Evolutionary conservation across 2,797 vertebrate species (phyloP), one percentile per base, ranked within the genome.

Genomic region (Euphonia xanthogaster): DNA sequence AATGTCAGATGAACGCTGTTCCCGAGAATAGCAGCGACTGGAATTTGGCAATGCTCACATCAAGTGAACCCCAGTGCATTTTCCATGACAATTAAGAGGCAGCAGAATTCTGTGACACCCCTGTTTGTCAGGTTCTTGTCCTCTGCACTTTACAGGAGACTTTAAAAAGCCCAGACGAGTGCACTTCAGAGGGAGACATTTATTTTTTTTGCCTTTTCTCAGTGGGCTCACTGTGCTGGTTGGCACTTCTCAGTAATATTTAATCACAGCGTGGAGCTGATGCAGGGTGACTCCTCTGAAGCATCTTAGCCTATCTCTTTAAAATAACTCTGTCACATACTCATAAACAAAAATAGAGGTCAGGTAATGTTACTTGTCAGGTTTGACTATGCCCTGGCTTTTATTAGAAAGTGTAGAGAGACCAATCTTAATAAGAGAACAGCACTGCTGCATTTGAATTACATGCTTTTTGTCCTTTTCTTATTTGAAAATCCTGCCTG

Each of bases 131-230:
- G 24, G 55, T 42, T 27, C 6, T 77, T 51, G 81, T 94, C 88
- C 79, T 84, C 85, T 92, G 17, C 70, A 35, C 53, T 30, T 70
- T 40, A 25, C 55, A 89, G 23, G 30, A 47, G 76, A 33, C 84
- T 88, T 47, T 33, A 21, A n/a, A 93, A 66, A 96, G 47, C 19
- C 4, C 27, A 9, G 81, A 83, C 50, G 58, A 22, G 10, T 88
- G 27, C n/a, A 90, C 53, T 94, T 70, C 21, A 73, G 31, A 62
- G 31, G 44, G 28, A 81, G 75, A 94, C 71, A 88, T 77, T 91
- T 77, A n/a, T 54, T 96, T 96, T 97, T 84, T 97, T 84, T 77
- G 86, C 71, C 33, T 93, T 91, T 91, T 88, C 60, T 94, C 90
- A 48, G 57, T 74, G n/a, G 60, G 25, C 48, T 97, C 30, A 28